These are phyloP conservation scores for Hydrozoanthus tunicans DNA, from an alignment of 64 coral and sea anemone species.

Conservation along the genomic window DNA sequence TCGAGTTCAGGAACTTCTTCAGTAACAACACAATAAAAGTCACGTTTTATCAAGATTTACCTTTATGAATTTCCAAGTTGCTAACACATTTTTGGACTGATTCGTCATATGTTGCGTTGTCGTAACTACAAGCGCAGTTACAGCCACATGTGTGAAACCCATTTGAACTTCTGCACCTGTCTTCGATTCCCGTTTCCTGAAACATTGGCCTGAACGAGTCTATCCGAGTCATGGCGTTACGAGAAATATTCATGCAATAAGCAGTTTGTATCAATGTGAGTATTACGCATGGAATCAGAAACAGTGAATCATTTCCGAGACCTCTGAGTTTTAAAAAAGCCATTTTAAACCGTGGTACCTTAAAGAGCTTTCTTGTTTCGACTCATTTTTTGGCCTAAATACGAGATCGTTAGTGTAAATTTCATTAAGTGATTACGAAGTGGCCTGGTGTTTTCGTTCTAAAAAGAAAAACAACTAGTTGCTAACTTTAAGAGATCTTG, in stretches of 20 bases:
- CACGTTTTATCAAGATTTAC: background rate
- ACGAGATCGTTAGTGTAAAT: background rate
- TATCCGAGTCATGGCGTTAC: background rate
- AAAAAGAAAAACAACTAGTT: background rate
- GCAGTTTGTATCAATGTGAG: background rate
- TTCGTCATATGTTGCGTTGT: slow-evolving; percentile 12
- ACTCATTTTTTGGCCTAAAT: background rate
- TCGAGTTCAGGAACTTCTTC: background rate
- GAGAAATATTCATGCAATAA: background rate
- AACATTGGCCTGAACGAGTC: background rate
- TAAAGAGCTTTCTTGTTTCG: background rate
- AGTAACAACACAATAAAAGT: background rate
- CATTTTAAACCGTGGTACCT: background rate
- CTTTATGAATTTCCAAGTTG: slow-evolving; percentile 4
- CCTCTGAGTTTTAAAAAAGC: background rate
- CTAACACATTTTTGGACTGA: slow-evolving; percentile 1
- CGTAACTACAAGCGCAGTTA: background rate
- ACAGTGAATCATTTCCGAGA: too few relatives aligned
- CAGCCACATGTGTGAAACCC: background rate
- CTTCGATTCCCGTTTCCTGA: background rate
- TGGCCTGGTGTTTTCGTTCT: background rate
- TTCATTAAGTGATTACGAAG: background rate
- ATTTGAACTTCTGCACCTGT: background rate
- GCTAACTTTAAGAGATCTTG: background rate
- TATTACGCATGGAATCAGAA: background rate